Evolutionary conservation across 2,888 invertebrate species (phyloP), one percentile per base, ranked within the genome.

Genomic region (Hirtodrosophila cameraria): DNA sequence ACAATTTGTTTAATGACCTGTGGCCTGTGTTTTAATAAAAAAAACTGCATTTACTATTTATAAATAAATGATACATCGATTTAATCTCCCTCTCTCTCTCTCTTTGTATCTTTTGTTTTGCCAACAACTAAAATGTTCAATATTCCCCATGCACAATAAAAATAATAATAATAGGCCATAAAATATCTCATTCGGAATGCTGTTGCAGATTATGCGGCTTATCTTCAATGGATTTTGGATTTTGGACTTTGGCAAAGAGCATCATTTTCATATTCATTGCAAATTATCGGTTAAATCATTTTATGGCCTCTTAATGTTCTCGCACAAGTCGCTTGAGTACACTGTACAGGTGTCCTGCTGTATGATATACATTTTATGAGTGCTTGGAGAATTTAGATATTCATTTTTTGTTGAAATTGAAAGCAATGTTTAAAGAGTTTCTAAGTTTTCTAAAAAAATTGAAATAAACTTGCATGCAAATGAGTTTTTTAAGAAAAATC

Each of bases 211-310:
- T 68, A 52, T 12, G 15, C 49, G 62, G 75, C 46, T 69, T 61
- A 74, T 61, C 50, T 38, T 31, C 30, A 54, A 39, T 31, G 49
- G 42, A 31, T 48, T 48, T 35, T n/a, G n/a, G n/a, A n/a, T n/a
- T n/a, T n/a, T n/a, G n/a, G 43, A 13, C 23, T 43, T 35, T 23
- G 52, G 46, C 25, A 15, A 23, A 11, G 55, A 31, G 62, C 52
- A 55, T 52, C 36, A 55, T 69, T 73, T 57, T 79, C 73, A 69
- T 86, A 61, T 79, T 86, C 57, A 83, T 73, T 73, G 84, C 81
- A 54, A 79, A 76, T 86, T 69, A 83, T 79, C 52, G 43, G 81
- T 61, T 59, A 60, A 83, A 63, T 58, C 65, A 49, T 66, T 86
- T 83, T 73, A 86, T 55, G 43, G 61, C 69, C 41, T 62, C 48